Evolutionary conservation across 2,113 vertebrate genomes (phyloP), one percentile per base, ranked within the genome.

Genomic region (Dicentrarchus labrax): DNA sequence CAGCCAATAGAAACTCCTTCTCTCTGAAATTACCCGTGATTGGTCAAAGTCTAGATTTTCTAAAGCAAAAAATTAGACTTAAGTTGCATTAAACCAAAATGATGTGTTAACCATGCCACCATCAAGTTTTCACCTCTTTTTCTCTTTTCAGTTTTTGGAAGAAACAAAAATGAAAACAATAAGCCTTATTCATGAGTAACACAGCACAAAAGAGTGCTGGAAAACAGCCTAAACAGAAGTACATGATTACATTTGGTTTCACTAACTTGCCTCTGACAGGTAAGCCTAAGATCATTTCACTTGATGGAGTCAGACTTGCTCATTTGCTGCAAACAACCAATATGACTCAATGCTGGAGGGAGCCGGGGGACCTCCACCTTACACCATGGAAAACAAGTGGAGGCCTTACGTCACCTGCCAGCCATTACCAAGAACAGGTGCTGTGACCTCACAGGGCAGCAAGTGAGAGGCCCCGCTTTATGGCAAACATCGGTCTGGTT

Each of bases 381-480:
- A 77, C 77, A 67, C 74, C 57, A 73, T 83, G 92, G 89, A 89
- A 91, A 92, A 88, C 84, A 91, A 92, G 83, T 41, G 61, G 81
- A 75, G 51, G 69, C 53, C 78, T 89, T 62, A 78, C 78, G 69
- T 91, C 91, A 90, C 87, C 91, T 91, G 89, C 48, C 84, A 78
- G 77, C 84, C 78, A 80, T 90, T 86, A 92, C 88, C 51, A 41
- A 53, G 76, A 91, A 90, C 91, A 93, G 93, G 91, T 92, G 91
- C 86, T 78, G 89, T 93, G 91, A 94, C 91, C 93, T 91, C 87
- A 91, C 76, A 70, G 85, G 88, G 85, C 83, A 80, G 83, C 6
- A 38, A 64, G 88, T 1, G 13, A 62, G 85, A 22, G 76, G 76
- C 74, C 84, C 57, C 21, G 15, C 57, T 89, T 88, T 83, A 82